Conservation (phyloP, 2,888 invertebrate genomes). For the Fragum whitleyi region DNA sequence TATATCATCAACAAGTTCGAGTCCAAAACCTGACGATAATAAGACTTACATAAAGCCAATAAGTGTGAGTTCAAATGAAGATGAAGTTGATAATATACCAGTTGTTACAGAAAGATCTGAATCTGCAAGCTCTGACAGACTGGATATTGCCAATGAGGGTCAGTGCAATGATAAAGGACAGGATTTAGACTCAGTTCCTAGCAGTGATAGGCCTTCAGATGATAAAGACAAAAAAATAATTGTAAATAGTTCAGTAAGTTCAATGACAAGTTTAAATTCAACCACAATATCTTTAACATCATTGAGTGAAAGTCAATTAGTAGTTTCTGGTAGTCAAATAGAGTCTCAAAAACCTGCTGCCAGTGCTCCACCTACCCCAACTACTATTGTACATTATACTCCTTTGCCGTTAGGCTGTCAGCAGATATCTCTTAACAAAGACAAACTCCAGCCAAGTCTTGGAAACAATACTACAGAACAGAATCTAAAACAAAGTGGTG, state of each 20-base stretch:
- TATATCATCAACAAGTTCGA: slow-evolving; percentile 64
- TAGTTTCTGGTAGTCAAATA: not conserved
- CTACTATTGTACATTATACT: slow-evolving; percentile 64
- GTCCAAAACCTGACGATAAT: slow-evolving; percentile 49
- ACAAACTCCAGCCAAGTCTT: slow-evolving; percentile 40
- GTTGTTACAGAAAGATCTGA: slow-evolving; percentile 33
- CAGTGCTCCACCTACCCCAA: slow-evolving; percentile 53
- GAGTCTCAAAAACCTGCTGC: slow-evolving; percentile 40
- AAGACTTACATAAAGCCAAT: slow-evolving; percentile 17
- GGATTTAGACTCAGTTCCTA: not conserved
- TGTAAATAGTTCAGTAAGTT: not conserved
- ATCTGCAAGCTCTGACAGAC: slow-evolving; percentile 44
- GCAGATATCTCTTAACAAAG: slow-evolving; percentile 57
- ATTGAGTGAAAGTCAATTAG: not conserved
- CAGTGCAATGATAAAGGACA: not conserved
- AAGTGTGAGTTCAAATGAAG: slow-evolving; percentile 28
- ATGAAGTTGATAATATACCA: slow-evolving; percentile 52
- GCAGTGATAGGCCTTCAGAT: too few relatives aligned
- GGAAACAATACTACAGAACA: slow-evolving; percentile 23
- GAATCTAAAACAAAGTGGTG: slow-evolving; percentile 17
- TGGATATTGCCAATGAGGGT: slow-evolving; percentile 12
- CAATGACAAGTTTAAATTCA: not conserved
- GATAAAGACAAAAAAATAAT: not conserved
- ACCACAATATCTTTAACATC: not conserved
- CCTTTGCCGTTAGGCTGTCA: slow-evolving; percentile 53